A percentile compares a stretch with the other conserved stretches of the same genome.
phyloP scores from a whole-genome alignment of 2,113 vertebrate species.

The Ginglymostoma cirratum region DNA sequence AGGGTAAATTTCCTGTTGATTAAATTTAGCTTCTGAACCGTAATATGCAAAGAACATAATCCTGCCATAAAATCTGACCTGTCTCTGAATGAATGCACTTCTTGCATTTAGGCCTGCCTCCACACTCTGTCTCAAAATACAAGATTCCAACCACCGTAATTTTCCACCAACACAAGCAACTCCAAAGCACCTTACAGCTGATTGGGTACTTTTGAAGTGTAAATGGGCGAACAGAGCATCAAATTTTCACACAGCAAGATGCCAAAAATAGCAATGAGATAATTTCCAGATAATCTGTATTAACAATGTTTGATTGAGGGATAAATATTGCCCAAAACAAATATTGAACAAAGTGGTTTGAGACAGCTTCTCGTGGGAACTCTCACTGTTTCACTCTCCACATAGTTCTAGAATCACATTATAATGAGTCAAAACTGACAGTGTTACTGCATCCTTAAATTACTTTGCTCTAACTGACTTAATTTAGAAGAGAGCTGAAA shows the following conservation, averaged over 20 bases:
- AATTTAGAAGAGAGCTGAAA: neutral
- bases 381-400: neutral
- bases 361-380: neutral
- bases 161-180: neutral
- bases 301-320: neutral
- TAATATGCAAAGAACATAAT: too few relatives aligned
- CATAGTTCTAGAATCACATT: neutral
- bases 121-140: too few relatives aligned
- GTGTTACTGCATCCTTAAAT: neutral
- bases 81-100: too few relatives aligned
- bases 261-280: neutral
- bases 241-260: neutral
- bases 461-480: conserved; percentile 6
- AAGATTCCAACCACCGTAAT: too few relatives aligned
- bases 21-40: too few relatives aligned
- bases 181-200: neutral
- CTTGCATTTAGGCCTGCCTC: too few relatives aligned
- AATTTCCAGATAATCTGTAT: neutral
- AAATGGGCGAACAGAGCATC: too few relatives aligned
- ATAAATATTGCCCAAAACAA: neutral
- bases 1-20: too few relatives aligned
- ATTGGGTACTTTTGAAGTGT: neutral
- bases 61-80: too few relatives aligned
- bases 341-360: neutral
- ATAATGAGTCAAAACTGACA: neutral